Base-by-base conservation (phyloP, 1,140 invertebrate species). In the Lerema accius region DNA sequence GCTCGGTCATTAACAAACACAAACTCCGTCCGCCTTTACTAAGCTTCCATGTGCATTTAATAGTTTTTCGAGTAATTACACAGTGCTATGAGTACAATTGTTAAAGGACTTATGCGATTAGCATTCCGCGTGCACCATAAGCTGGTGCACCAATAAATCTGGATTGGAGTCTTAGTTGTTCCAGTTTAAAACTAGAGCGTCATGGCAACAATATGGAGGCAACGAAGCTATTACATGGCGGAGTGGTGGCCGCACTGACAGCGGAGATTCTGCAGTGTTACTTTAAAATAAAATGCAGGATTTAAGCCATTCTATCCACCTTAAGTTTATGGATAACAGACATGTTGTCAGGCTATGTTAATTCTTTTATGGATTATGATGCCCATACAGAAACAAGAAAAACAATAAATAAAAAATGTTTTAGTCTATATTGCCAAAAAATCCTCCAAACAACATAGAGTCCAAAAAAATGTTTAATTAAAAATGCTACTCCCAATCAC, bases 141-240 rank as follows among this genome's bases (percentile, higher is more conserved):
- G 45, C 45, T 19, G 23, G 37, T 23, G 6, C 6, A n/a, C 40
- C 32, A 45, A 55, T 63, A 63, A 63, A 63, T 63, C 50, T 43
- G 26, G 60, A 53, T 37, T 48, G 61, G 43, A 51, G 23, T 55
- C 61, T 37, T 45, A 50, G 37, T 42, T 37, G 50, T 53, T 50
- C 61, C 42, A 45, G 37, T 63, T 55, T 55, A 46, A 56, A 56
- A 63, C 61, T 63, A 48, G 43, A 39, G 26, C 50, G 42, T 63
- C 55, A 63, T 63, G 50, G 28, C 16, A 56, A 63, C 61, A 63
- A 55, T 63, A 45, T 40, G 19, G 43, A 17, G 26, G 26, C 48
- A 39, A 55, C 49, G 16, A 39, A 45, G 28, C 61, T 48, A 55
- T 63, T 46, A 55, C 40, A 48, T 55, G 55, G 48, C 55, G 17